Evolutionary conservation across 2,113 vertebrate genomes (phyloP).

Genomic region (Ondatra zibethicus): DNA sequence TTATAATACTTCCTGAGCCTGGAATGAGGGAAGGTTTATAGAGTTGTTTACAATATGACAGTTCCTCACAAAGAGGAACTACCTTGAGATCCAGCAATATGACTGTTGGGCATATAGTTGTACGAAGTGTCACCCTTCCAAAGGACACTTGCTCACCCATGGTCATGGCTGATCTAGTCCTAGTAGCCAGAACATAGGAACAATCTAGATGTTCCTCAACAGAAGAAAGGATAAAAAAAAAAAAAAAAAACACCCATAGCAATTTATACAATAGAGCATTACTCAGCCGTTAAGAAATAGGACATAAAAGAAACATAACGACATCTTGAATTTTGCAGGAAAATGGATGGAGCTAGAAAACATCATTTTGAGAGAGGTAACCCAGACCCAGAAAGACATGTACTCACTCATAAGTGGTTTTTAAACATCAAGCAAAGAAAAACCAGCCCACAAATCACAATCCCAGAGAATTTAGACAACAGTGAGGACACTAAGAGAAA

Average conservation of each 20-base stretch:
- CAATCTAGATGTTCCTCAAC: not conserved
- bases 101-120: not conserved
- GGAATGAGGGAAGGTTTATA: not conserved
- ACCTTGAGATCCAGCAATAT: not conserved
- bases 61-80: not conserved
- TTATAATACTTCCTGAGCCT: not conserved
- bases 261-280: not conserved
- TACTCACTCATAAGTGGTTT: too few relatives aligned
- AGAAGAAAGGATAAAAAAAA: not conserved
- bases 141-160: not conserved
- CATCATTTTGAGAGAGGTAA: too few relatives aligned
- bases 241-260: too few relatives aligned
- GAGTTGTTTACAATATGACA: not conserved
- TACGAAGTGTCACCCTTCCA: not conserved
- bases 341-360: too few relatives aligned
- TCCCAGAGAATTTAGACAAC: too few relatives aligned
- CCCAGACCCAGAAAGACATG: too few relatives aligned
- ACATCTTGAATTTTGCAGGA: too few relatives aligned
- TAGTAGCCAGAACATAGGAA: not conserved
- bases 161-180: not conserved
- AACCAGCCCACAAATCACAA: too few relatives aligned
- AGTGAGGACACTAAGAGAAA: too few relatives aligned
- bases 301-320: too few relatives aligned
- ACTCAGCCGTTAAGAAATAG: not conserved
- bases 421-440: too few relatives aligned